Evolutionary conservation across 2,797 vertebrate genomes (phyloP), one percentile per base, ranked within the genome.

Genomic region (Aeoliscus strigatus): DNA sequence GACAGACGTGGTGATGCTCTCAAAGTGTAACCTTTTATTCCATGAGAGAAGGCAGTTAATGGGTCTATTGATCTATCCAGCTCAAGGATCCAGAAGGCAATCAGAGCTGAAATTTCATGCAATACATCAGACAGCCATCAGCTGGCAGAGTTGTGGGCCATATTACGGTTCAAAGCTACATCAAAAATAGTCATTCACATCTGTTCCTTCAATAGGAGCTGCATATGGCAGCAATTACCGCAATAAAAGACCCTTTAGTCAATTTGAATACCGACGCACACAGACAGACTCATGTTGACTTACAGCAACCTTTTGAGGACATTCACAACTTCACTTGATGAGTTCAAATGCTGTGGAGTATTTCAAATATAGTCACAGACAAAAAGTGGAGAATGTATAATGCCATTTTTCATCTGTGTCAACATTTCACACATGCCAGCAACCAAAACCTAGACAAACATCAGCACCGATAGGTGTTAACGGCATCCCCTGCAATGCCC

Each of bases 121-220:
- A 66, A 80, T 83, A 84, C 70, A 79, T 83, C 82, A 86, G 83
- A 80, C 83, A 82, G 81, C 77, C 82, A 86, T 87, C 87, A 88
- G 85, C 86, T 87, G 85, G 85, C 84, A 27, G 77, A 77, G 85
- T 72, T 74, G 81, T 71, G 80, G 85, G 82, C 83, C 83, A 80
- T 74, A 82, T 83, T 78, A 81, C 60, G 75, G 81, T 86, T 88
- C 80, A 86, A 83, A 86, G 82, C 81, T 68, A 83, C 78, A 84
- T 88, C 85, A 87, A 86, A 90, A 88, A 88, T 87, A 88, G 86
- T 87, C 83, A 85, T 89, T 88, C 86, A 84, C 87, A 89, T 87
- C 85, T 86, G 85, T 85, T 85, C 83, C 84, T 86, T 86, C 80
- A 84, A 86, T 86, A 70, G 80, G 76, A 73, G 77, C 82, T 75